Evolutionary conservation across 2,113 vertebrate species (phyloP).

Genomic region (Ochotona princeps): DNA sequence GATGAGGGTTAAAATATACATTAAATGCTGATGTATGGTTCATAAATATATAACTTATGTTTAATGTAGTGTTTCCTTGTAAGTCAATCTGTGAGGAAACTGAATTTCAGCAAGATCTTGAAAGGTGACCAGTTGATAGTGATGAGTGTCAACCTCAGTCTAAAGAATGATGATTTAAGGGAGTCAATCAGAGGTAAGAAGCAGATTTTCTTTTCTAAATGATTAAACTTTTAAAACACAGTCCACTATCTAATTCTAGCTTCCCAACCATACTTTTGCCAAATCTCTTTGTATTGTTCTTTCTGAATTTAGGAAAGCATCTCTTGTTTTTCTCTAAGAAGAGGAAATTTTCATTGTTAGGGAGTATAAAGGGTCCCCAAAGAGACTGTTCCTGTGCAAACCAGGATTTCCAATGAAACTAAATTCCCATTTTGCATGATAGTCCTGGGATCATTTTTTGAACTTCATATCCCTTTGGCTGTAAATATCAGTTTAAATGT

Average conservation of each 20-base stretch:
- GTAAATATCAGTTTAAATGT: background rate
- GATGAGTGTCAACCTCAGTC: background rate
- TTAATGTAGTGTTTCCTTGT: background rate
- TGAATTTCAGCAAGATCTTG: constrained; percentile 17
- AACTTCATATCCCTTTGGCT: constrained; percentile 14
- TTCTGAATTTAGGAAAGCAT: constrained; percentile 10
- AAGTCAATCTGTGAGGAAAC: background rate
- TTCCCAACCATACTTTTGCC: background rate
- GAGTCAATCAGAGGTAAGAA: background rate
- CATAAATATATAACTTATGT: background rate
- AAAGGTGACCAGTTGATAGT: constrained; percentile 42
- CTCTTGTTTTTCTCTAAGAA: background rate
- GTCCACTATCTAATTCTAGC: background rate
- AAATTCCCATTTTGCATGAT: background rate
- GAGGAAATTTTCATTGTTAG: background rate
- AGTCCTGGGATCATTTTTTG: background rate
- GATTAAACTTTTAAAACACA: constrained; percentile 31
- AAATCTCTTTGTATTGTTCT: background rate
- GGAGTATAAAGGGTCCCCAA: background rate
- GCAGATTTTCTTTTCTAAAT: constrained; percentile 31
- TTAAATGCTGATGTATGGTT: background rate
- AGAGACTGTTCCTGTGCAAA: background rate
- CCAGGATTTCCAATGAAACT: background rate
- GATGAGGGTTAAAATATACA: background rate
- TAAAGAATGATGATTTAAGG: constrained; percentile 7